phyloP scores from a whole-genome alignment of 2,113 vertebrate species.

The Saccopteryx leptura region DNA sequence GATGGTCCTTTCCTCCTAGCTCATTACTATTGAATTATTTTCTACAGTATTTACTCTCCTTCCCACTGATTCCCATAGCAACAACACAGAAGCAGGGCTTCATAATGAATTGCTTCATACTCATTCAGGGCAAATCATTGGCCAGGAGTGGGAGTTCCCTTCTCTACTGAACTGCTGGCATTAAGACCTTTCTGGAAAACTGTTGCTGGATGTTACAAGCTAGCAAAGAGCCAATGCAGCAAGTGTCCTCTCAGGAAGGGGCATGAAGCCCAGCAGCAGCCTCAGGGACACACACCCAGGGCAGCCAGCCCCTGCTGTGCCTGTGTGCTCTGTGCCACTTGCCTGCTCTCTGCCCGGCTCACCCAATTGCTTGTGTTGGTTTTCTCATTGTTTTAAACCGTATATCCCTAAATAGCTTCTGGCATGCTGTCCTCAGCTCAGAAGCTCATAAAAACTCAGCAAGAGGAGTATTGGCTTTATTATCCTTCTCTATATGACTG shows the following conservation, averaged over 20 bases:
- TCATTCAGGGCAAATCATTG: neutral
- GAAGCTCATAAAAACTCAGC: constrained; percentile 65
- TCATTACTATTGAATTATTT: constrained; percentile 39
- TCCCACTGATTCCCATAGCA: neutral
- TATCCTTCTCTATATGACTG: constrained; percentile 1
- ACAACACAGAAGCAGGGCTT: neutral
- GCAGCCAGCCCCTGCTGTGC: neutral
- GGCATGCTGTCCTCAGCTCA: constrained; percentile 37
- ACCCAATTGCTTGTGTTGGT: neutral
- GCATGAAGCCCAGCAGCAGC: neutral
- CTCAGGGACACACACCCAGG: rapidly evolving
- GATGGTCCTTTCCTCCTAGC: neutral
- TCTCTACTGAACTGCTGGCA: neutral
- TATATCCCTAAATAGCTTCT: constrained; percentile 65
- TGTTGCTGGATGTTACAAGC: neutral
- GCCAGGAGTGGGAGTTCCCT: neutral
- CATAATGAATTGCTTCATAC: neutral
- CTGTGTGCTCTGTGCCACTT: neutral
- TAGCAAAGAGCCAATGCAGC: neutral
- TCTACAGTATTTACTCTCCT: constrained; percentile 19
- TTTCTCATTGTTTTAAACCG: constrained; percentile 63
- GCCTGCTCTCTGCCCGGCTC: neutral
- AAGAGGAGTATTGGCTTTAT: neutral
- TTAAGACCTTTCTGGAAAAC: neutral
- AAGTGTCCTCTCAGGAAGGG: neutral